phyloP scores from a whole-genome alignment of 2,113 vertebrate genomes.

The Tychaedon coryphoeus region DNA sequence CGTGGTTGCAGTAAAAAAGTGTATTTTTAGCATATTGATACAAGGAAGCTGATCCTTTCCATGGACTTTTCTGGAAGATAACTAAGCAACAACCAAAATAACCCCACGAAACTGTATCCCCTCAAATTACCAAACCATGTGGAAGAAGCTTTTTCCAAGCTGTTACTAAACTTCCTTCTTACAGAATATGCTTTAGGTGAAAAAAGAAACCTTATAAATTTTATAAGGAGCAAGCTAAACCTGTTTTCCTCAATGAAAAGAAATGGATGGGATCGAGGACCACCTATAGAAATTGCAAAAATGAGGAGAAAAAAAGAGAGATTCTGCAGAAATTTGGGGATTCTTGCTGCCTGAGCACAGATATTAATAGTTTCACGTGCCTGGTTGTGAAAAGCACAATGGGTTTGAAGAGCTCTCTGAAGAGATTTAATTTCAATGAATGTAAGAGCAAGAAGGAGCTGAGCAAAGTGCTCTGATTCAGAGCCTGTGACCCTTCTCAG shows the following conservation, averaged over 20 bases:
- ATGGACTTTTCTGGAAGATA: background rate
- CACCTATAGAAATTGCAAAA: background rate
- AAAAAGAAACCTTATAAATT: background rate
- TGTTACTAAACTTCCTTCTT: background rate
- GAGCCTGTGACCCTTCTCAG: background rate
- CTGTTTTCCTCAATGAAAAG: background rate
- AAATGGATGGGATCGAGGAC: background rate
- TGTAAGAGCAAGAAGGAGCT: background rate
- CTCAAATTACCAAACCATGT: background rate
- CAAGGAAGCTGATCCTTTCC: background rate
- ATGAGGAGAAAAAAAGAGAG: background rate
- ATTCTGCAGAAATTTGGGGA: background rate
- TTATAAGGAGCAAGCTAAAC: background rate
- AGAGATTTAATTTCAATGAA: background rate
- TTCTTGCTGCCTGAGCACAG: background rate
- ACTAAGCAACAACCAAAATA: constrained; percentile 29
- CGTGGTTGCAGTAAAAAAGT: background rate
- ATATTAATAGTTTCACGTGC: background rate
- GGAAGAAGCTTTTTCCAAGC: background rate
- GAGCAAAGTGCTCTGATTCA: background rate
- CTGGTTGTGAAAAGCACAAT: background rate
- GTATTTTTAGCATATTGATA: background rate
- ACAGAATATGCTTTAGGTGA: background rate
- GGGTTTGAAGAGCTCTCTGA: background rate
- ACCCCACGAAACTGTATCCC: background rate